Conservation (phyloP, 2,113 vertebrate genomes). For the Sinocyclocheilus maitianheensis region DNA sequence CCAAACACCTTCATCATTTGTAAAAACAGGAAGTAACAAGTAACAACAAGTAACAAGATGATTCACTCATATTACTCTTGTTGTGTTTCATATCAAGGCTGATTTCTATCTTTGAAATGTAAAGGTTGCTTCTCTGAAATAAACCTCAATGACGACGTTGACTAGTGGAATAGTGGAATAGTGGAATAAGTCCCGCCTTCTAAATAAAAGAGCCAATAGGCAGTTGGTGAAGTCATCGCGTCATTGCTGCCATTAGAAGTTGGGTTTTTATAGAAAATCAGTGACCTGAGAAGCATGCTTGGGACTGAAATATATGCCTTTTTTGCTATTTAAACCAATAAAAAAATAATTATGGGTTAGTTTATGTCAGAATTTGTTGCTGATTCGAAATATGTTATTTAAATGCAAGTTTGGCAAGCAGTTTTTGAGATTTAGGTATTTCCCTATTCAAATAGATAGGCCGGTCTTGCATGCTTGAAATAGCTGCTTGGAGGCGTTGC, state of each 20-base stretch:
- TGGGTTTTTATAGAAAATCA: no score
- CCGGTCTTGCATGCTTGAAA: not conserved
- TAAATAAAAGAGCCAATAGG: not conserved
- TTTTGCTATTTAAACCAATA: no score
- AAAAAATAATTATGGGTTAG: not conserved
- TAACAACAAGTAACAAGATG: not conserved
- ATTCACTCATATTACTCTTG: not conserved
- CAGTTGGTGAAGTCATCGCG: not conserved
- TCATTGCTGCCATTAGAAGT: no score
- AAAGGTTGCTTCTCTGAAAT: no score
- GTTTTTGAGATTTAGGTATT: not conserved
- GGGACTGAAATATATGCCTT: no score
- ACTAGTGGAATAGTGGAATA: not conserved
- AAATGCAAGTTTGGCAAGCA: not conserved
- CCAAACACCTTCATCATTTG: no score
- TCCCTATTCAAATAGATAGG: not conserved
- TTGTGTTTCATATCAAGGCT: not conserved
- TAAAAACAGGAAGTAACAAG: no score
- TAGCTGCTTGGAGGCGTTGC: not conserved
- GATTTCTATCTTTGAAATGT: no score
- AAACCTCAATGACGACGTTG: no score
- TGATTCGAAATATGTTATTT: not conserved
- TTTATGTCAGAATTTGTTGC: not conserved
- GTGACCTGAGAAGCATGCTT: no score
- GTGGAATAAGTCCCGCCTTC: not conserved